phyloP scores from a whole-genome alignment of 2,797 vertebrate species.

The Pempheris klunzingeri region DNA sequence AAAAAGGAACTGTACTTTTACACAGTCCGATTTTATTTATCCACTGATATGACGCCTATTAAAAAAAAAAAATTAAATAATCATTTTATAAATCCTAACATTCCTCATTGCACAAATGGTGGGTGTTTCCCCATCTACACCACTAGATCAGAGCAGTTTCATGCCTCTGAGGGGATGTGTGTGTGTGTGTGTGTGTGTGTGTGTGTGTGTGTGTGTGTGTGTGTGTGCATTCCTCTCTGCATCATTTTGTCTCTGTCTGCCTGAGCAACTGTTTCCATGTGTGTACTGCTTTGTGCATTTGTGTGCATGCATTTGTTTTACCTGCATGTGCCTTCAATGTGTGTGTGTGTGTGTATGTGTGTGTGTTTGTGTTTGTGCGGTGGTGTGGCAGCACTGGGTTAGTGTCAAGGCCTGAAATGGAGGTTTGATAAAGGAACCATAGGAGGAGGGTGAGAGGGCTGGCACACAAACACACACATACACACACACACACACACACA shows the following conservation, averaged over 20 bases:
- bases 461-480: constrained; percentile 56
- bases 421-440: constrained; percentile 71
- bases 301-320: constrained; percentile 37
- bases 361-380: constrained; percentile 2
- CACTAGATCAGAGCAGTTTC: constrained; percentile 68
- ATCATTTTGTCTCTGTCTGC: constrained; percentile 64
- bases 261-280: constrained; percentile 52
- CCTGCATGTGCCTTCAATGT: constrained; percentile 14
- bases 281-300: constrained; percentile 46
- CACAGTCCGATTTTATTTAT: constrained; percentile 20
- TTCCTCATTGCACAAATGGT: constrained; percentile 59
- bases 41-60: constrained; percentile 26
- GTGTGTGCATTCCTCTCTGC: constrained; percentile 47
- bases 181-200: constrained; percentile 17
- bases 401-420: constrained; percentile 78
- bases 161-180: constrained; percentile 58
- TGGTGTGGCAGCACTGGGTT: constrained; percentile 43
- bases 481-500: too few relatives aligned
- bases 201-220: not conserved
- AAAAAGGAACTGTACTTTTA: constrained; percentile 24
- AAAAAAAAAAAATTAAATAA: not conserved
- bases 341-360: constrained; percentile 26
- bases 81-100: constrained; percentile 34
- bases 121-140: constrained; percentile 77
- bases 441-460: constrained; percentile 49